A percentile compares a stretch with the other conserved stretches of the same genome.
Conservation (phyloP, 2,113 vertebrate genomes). For the Dendropsophus ebraccatus region DNA sequence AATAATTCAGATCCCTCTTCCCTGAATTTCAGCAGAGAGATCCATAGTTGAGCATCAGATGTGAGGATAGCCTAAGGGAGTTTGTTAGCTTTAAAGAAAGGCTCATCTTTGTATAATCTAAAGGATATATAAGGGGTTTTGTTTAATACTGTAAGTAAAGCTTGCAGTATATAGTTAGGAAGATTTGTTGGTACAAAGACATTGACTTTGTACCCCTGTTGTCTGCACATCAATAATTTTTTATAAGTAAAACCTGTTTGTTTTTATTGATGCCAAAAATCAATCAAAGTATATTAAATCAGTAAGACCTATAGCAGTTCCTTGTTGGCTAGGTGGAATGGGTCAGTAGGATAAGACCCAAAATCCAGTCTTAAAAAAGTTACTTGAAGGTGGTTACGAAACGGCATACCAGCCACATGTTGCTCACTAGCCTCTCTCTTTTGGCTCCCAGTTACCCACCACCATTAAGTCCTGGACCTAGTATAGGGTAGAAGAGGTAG, state of each 20-base stretch:
- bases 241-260: background rate
- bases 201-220: background rate
- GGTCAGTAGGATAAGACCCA: background rate
- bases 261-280: background rate
- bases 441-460: background rate
- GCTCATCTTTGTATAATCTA: constrained; percentile 55
- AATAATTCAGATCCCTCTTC: constrained; percentile 64
- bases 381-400: background rate
- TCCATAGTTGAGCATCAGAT: constrained; percentile 60
- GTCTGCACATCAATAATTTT: background rate
- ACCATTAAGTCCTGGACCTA: background rate
- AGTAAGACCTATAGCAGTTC: background rate
- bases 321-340: background rate
- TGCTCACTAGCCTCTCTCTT: background rate
- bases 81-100: constrained; percentile 62
- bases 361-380: no score
- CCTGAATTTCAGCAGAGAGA: constrained; percentile 64
- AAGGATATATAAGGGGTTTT: constrained; percentile 27
- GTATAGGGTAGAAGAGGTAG: no score
- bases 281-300: background rate
- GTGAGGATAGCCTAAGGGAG: constrained; percentile 60
- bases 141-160: background rate
- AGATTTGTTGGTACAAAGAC: background rate
- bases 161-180: background rate
- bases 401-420: background rate